Evolutionary conservation across 2,888 invertebrate genomes (phyloP), one percentile per base, ranked within the genome.

Genomic region (Ochropleura plecta): DNA sequence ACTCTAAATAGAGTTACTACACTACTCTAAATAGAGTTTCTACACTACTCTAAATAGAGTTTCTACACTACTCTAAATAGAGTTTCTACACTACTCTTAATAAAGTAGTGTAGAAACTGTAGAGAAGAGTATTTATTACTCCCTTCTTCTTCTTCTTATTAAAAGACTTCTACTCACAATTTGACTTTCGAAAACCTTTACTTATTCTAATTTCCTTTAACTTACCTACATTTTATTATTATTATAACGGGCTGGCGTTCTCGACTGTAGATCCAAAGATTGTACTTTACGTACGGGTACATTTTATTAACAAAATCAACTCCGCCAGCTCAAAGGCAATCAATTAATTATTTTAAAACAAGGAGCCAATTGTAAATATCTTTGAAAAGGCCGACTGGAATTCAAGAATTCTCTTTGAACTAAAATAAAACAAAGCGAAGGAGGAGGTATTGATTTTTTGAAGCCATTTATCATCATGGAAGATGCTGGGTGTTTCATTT

Each of bases 401-500:
- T 66, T 70, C 44, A 20, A 57, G 51, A 71, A 73, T 72, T 81
- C 62, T 51, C 64, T 57, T 81, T 53, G 10, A 12, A 40, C 12
- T 57, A 20, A 65, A 81, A 75, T 80, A 64, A 70, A 78, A 77
- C 67, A 74, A 71, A 57, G 63, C 49, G n/a, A n/a, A 18, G 55
- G 53, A 49, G 44, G 49, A 44, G 7, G 30, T 79, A 86, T 86
- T 79, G 83, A 82, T 83, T 81, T 78, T 63, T 77, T 44, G 62
- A 77, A 71, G 66, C 75, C 83, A 82, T 88, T 86, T 83, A 86
- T 89, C 83, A 86, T 81, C 83, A 71, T 74, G 73, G 60, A 63
- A 59, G 57, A 68, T 70, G 55, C 70, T 70, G 71, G 57, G 73
- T 65, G 73, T 12, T 76, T 79, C 5, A 42, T 84, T 79, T 79